Evolutionary conservation across 2,888 invertebrate species (phyloP).

Genomic region (Nomada goodeniana): DNA sequence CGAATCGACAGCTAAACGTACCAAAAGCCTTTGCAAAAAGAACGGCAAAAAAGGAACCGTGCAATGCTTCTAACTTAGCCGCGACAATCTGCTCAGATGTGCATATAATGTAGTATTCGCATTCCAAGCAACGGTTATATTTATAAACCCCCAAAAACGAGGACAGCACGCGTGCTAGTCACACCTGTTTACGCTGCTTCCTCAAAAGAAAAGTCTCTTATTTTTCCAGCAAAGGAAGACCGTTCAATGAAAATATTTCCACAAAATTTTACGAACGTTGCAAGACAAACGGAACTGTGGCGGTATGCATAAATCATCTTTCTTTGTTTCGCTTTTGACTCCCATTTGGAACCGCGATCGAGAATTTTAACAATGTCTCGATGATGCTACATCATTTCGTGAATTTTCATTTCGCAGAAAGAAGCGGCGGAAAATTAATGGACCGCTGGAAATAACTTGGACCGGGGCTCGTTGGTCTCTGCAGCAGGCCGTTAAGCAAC

Average conservation of each 20-base stretch:
- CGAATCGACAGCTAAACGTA: no score
- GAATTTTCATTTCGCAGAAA: conserved; percentile 23
- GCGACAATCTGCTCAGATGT: conserved; percentile 9
- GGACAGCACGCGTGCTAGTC: neutral
- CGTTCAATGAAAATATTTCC: neutral
- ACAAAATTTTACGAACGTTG: neutral
- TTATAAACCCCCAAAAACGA: conserved; percentile 37
- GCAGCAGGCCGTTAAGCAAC: conserved; percentile 38
- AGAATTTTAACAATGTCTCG: neutral
- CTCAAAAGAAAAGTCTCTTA: conserved; percentile 5
- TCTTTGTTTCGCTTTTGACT: neutral
- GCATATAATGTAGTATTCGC: conserved; percentile 8
- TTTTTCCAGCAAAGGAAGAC: neutral
- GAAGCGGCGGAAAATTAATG: conserved; percentile 45
- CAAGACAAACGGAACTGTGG: neutral
- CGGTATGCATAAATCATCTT: neutral
- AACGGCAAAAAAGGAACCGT: neutral
- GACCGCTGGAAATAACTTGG: conserved; percentile 53
- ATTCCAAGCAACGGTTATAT: conserved; percentile 37
- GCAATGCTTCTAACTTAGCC: neutral
- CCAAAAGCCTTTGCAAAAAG: neutral
- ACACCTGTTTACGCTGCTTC: conserved; percentile 30
- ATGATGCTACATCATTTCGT: neutral
- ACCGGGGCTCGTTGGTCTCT: conserved; percentile 27
- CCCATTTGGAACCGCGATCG: neutral